A percentile compares a stretch with the other conserved stretches of the same genome.
Conservation (phyloP, 1,140 invertebrate genomes). For the Drosophila subpulchrella region DNA sequence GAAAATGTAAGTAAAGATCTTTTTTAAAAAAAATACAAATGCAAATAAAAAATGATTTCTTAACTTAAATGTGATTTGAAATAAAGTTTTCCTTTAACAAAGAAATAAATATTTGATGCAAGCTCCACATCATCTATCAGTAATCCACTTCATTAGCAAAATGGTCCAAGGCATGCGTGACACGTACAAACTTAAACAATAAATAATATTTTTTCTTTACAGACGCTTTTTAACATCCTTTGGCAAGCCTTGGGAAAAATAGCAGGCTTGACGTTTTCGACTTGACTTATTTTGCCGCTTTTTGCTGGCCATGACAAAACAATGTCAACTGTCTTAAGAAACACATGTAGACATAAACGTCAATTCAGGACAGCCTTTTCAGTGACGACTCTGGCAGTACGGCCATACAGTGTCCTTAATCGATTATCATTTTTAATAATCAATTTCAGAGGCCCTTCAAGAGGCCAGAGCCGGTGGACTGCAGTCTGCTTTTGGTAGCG, state of each 20-base stretch:
- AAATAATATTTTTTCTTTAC: constrained; percentile 66
- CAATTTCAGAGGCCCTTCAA: constrained; percentile 61
- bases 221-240: constrained; percentile 43
- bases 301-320: constrained; percentile 65
- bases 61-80: too few relatives aligned
- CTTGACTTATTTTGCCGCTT: constrained; percentile 57
- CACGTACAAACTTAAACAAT: constrained; percentile 65
- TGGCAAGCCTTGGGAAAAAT: constrained; percentile 66
- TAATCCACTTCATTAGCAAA: constrained; percentile 65
- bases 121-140: neutral
- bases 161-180: constrained; percentile 50
- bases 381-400: constrained; percentile 25
- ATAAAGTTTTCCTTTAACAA: too few relatives aligned
- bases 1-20: too few relatives aligned
- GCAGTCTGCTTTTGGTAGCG: neutral
- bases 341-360: constrained; percentile 84
- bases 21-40: too few relatives aligned
- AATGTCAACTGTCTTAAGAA: constrained; percentile 84
- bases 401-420: constrained; percentile 61
- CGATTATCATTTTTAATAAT: constrained; percentile 85
- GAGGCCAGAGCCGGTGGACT: neutral
- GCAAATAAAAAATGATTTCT: too few relatives aligned
- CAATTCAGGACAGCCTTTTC: constrained; percentile 55
- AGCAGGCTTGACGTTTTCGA: constrained; percentile 63
- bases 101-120: too few relatives aligned